Evolutionary conservation across 2,113 vertebrate genomes (phyloP).

Genomic region (Phyllostomus hastatus): DNA sequence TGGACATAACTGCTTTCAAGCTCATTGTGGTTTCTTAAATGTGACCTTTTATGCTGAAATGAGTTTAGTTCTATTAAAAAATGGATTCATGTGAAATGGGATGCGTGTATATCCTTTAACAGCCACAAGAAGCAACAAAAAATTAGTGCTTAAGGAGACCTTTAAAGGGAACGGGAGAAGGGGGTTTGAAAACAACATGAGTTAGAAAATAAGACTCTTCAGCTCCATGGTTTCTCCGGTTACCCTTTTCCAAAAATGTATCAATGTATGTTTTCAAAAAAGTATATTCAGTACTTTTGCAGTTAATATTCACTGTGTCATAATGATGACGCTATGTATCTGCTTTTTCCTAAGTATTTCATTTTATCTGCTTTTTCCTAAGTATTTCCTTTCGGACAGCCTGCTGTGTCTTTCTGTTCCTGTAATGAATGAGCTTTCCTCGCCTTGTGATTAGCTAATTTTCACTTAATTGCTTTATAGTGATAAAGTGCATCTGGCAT

Average conservation of each 20-base stretch:
- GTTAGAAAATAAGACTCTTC: neutral
- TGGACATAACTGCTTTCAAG: neutral
- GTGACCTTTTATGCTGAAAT: neutral
- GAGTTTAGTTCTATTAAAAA: constrained; percentile 14
- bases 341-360: neutral
- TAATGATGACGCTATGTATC: neutral
- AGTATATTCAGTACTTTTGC: neutral
- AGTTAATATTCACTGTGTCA: constrained; percentile 5
- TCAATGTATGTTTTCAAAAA: neutral
- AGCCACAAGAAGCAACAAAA: neutral
- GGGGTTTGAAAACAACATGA: neutral
- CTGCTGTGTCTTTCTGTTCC: neutral
- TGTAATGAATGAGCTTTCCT: constrained; percentile 53
- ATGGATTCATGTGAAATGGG: constrained; percentile 2
- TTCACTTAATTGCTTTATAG: constrained; percentile 53
- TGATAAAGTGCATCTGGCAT: constrained; percentile 30
- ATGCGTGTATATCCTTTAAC: neutral
- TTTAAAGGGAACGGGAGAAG: neutral
- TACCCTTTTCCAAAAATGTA: neutral
- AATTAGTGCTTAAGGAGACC: neutral
- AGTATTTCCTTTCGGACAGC: constrained; percentile 15
- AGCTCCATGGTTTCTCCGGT: neutral
- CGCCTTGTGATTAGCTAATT: constrained; percentile 51
- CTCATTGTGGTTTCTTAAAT: constrained; percentile 24
- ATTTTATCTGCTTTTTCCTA: neutral